These are phyloP conservation scores for Callinectes sapidus DNA, from an alignment of 2,888 invertebrate genomes.

Conservation along the genomic window DNA sequence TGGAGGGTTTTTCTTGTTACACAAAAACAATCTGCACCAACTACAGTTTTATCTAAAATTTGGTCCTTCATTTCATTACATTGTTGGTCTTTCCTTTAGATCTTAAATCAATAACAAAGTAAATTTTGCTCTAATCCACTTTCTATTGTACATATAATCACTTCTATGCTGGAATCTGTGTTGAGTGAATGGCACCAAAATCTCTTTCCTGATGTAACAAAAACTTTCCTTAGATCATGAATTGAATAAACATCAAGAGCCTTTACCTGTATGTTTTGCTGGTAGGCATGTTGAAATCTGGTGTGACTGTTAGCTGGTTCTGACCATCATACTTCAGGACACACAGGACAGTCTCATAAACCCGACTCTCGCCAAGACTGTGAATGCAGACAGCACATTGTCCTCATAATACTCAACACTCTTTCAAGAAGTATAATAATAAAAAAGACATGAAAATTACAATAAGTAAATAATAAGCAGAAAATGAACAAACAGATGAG, in stretches of 20 bases:
- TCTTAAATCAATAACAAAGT: too few relatives aligned
- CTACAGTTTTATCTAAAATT: too few relatives aligned
- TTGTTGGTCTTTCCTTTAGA: too few relatives aligned
- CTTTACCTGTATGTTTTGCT: conserved; percentile 57
- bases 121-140: too few relatives aligned
- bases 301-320: conserved; percentile 57
- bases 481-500: background rate
- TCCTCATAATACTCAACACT: background rate
- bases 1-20: background rate
- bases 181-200: too few relatives aligned
- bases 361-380: conserved; percentile 56
- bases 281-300: conserved; percentile 58
- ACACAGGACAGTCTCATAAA: conserved; percentile 61
- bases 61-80: too few relatives aligned
- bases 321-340: conserved; percentile 48
- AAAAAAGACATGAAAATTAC: background rate
- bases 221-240: background rate
- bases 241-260: background rate
- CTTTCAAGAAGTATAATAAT: background rate
- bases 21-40: too few relatives aligned
- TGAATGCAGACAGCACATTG: background rate
- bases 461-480: too few relatives aligned
- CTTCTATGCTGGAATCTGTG: too few relatives aligned
- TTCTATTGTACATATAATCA: too few relatives aligned
- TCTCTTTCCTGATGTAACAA: background rate